phyloP scores from a whole-genome alignment of 92 coral and sea anemone species.

The Actinernus sp. region DNA sequence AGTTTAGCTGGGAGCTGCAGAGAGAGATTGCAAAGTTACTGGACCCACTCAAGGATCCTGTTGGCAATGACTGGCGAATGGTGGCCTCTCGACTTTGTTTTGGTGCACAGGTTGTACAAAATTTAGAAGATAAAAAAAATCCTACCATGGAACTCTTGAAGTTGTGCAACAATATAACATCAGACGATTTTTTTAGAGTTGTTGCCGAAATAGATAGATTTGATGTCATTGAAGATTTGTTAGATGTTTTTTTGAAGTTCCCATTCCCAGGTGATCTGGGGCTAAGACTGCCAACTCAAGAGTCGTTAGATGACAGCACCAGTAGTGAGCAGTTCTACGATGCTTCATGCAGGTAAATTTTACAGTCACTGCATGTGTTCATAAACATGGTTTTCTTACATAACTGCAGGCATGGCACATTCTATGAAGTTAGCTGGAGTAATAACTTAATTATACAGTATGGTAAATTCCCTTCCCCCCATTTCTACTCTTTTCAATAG shows the following conservation, averaged over 20 bases:
- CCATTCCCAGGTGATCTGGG: not conserved
- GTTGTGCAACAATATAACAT: slow-evolving; percentile 45
- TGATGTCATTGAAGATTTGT: slow-evolving; percentile 68
- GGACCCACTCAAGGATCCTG: slow-evolving; percentile 53
- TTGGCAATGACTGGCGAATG: slow-evolving; percentile 74
- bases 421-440: no score
- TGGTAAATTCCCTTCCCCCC: no score
- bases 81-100: slow-evolving; percentile 79
- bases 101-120: slow-evolving; percentile 30
- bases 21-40: slow-evolving; percentile 56
- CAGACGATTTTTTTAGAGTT: slow-evolving; percentile 44
- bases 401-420: no score
- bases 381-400: no score
- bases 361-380: not conserved
- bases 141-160: slow-evolving; percentile 74
- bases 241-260: not conserved
- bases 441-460: no score
- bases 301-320: slow-evolving; percentile 26
- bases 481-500: no score
- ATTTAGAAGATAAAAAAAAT: slow-evolving; percentile 20
- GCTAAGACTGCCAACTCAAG: slow-evolving; percentile 32
- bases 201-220: slow-evolving; percentile 47
- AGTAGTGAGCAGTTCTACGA: slow-evolving; percentile 10
- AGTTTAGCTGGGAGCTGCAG: slow-evolving; percentile 55
- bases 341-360: slow-evolving; percentile 18